phyloP scores from a whole-genome alignment of 2,888 invertebrate genomes.

The Diaperis boleti region DNA sequence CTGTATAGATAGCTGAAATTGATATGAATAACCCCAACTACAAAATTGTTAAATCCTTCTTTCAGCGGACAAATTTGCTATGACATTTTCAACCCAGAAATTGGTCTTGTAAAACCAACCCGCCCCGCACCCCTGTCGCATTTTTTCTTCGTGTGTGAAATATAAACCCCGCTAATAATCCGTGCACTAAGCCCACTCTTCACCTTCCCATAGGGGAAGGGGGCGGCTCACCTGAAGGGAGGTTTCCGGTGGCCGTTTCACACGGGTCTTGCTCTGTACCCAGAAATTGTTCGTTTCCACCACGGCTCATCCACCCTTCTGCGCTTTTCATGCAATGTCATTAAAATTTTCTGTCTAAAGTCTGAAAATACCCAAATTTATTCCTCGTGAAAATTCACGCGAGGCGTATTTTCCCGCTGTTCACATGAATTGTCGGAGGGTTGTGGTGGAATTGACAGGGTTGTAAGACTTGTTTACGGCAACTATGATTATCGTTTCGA shows the following conservation, averaged over 20 bases:
- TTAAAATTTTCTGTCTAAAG: not conserved
- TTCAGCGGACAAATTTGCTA: no score
- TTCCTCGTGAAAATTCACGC: not conserved
- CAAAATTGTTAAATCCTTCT: no score
- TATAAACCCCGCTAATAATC: slow-evolving; percentile 63
- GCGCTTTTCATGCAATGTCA: not conserved
- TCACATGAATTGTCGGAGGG: not conserved
- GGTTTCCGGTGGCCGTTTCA: slow-evolving; percentile 65
- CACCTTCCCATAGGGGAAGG: slow-evolving; percentile 62
- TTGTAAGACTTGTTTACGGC: slow-evolving; percentile 43
- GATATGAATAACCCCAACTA: no score
- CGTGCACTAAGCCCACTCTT: slow-evolving; percentile 62
- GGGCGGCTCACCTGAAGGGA: slow-evolving; percentile 64
- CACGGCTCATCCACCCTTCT: not conserved
- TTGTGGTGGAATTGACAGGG: slow-evolving; percentile 39
- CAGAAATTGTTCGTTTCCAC: slow-evolving; percentile 23
- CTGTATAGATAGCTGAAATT: no score
- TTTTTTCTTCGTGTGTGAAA: slow-evolving; percentile 56
- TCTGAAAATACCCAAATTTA: not conserved
- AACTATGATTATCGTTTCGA: slow-evolving; percentile 45
- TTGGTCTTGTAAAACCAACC: not conserved
- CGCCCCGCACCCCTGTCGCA: not conserved
- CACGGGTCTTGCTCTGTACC: slow-evolving; percentile 54
- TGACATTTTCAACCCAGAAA: not conserved
- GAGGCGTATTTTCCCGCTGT: not conserved